Evolutionary conservation across 2,797 vertebrate species (phyloP).

Genomic region (Alfaro cultratus): DNA sequence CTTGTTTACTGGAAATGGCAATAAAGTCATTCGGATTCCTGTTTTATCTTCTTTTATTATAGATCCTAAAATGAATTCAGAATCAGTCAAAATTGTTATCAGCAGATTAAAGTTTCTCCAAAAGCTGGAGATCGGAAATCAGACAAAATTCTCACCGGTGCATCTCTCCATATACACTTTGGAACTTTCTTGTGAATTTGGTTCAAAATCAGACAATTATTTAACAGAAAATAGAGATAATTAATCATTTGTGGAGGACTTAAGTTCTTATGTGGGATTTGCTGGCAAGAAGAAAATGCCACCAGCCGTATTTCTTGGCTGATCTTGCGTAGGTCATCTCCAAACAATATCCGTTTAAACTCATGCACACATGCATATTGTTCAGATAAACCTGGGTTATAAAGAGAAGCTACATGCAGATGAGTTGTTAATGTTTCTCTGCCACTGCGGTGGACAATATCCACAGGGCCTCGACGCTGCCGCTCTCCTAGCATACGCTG

Average conservation of each 20-base stretch:
- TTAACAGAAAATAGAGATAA: not conserved
- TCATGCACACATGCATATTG: constrained; percentile 40
- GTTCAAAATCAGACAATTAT: not conserved
- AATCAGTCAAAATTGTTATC: not conserved
- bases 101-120: not conserved
- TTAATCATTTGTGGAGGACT: not conserved
- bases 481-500: constrained; percentile 23
- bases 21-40: too few species aligned
- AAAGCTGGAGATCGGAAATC: not conserved
- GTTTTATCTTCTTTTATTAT: not conserved
- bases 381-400: constrained; percentile 27
- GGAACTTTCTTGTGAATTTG: not conserved
- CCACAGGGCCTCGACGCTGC: constrained; percentile 3
- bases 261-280: constrained; percentile 15
- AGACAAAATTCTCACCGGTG: not conserved
- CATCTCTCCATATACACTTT: not conserved
- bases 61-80: not conserved
- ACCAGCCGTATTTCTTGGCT: constrained; percentile 2
- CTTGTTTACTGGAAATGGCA: too few species aligned
- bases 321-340: constrained; percentile 15
- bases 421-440: constrained; percentile 26
- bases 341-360: constrained; percentile 21
- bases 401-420: constrained; percentile 26
- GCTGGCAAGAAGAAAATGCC: constrained; percentile 18
- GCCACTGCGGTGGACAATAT: constrained; percentile 1